phyloP scores from a whole-genome alignment of 2,797 vertebrate species.

The Poeciliopsis infans region DNA sequence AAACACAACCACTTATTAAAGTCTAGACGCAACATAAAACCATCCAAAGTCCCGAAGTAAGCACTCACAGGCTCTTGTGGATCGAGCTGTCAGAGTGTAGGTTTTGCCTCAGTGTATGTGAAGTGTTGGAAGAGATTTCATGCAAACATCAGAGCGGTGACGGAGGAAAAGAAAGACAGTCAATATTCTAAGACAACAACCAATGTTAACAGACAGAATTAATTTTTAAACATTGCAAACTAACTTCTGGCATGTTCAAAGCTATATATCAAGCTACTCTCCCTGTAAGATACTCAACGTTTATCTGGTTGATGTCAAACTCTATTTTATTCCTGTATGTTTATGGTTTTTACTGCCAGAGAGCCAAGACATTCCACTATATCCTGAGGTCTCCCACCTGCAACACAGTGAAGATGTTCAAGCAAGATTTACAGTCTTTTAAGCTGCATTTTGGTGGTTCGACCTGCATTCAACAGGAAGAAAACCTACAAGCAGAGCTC shows the following conservation, averaged over 20 bases:
- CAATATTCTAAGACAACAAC: not conserved
- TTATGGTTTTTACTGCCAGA: constrained; percentile 47
- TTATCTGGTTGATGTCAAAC: constrained; percentile 11
- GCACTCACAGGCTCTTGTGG: constrained; percentile 75
- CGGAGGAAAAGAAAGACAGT: constrained; percentile 29
- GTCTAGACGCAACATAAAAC: constrained; percentile 99
- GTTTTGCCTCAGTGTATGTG: constrained; percentile 51
- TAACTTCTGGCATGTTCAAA: not conserved
- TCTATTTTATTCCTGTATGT: constrained; percentile 31
- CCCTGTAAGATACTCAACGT: not conserved
- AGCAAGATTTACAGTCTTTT: constrained; percentile 59
- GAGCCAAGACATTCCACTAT: constrained; percentile 65
- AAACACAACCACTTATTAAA: constrained; percentile 94
- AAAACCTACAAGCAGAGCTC: constrained; percentile 15
- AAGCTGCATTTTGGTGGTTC: constrained; percentile 45
- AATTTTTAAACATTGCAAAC: not conserved
- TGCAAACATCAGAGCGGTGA: constrained; percentile 17
- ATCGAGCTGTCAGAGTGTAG: constrained; percentile 61
- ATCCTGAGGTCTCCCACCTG: constrained; percentile 69
- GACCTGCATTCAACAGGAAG: constrained; percentile 26
- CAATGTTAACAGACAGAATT: not conserved
- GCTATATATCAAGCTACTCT: not conserved
- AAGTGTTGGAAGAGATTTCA: constrained; percentile 29
- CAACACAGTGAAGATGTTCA: constrained; percentile 46
- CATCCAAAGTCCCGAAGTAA: constrained; percentile 85